These are phyloP conservation scores for Epinephelus malabaricus DNA, from an alignment of 2,797 vertebrate species.

Conservation along the genomic window DNA sequence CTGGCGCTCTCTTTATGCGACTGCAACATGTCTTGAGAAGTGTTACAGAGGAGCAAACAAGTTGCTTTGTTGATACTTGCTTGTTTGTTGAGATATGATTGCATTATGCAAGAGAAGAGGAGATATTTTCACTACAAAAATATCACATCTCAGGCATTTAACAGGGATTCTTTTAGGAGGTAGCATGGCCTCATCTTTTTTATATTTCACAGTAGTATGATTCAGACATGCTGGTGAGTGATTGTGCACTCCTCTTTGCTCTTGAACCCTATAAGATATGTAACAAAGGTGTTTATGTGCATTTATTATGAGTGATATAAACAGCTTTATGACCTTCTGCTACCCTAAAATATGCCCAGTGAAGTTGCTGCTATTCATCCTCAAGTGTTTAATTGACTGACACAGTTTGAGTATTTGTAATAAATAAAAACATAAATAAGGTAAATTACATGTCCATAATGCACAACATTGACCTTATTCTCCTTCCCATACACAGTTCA, in stretches of 20 bases:
- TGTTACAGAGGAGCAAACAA: slow-evolving; percentile 66
- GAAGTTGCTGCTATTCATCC: slow-evolving; percentile 8
- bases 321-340: neutral
- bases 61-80: slow-evolving; percentile 62
- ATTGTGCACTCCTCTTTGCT: neutral
- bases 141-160: slow-evolving; percentile 12
- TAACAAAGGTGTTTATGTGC: neutral
- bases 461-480: slow-evolving; percentile 39
- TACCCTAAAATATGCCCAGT: neutral
- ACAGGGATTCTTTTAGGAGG: slow-evolving; percentile 4
- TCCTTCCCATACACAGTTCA: slow-evolving; percentile 45
- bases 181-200: neutral
- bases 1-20: slow-evolving; percentile 37
- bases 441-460: slow-evolving; percentile 13
- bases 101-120: slow-evolving; percentile 28
- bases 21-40: slow-evolving; percentile 60
- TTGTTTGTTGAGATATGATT: slow-evolving; percentile 62
- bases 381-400: slow-evolving; percentile 4
- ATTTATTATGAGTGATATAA: neutral
- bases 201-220: neutral
- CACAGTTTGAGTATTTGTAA: slow-evolving; percentile 19
- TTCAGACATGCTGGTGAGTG: neutral
- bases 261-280: neutral
- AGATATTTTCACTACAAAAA: slow-evolving; percentile 16
- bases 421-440: slow-evolving; percentile 29